Evolutionary conservation across 53 echinoderm and acorn worm genomes (phyloP).

Genomic region (Pentamera pediparva): DNA sequence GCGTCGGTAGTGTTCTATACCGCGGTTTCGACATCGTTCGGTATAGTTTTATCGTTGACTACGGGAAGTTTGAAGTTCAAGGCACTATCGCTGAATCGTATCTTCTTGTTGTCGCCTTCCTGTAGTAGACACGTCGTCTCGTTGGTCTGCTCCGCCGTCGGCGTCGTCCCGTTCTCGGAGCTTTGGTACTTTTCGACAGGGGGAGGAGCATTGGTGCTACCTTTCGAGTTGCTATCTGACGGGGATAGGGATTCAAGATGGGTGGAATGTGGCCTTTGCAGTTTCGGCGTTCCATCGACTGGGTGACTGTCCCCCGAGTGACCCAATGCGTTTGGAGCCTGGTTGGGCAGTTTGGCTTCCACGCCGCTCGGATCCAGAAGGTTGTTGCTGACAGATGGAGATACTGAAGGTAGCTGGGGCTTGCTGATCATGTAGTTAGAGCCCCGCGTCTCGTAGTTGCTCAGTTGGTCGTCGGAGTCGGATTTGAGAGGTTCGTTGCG

Average conservation of each 20-base stretch:
- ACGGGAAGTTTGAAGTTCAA: conserved; percentile 23
- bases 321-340: conserved; percentile 15
- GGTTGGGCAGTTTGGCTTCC: conserved; percentile 15
- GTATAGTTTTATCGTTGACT: not conserved
- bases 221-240: not conserved
- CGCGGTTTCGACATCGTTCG: conserved; percentile 26
- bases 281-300: not conserved
- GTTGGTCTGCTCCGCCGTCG: not conserved
- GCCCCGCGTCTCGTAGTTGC: conserved; percentile 10
- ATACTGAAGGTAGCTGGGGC: not conserved
- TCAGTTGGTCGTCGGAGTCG: conserved; percentile 24
- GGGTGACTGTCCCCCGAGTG: not conserved
- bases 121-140: conserved; percentile 22
- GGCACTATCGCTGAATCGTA: conserved; percentile 33
- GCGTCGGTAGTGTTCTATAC: not conserved
- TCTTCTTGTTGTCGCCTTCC: conserved; percentile 22
- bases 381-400: not conserved
- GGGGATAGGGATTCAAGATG: not conserved
- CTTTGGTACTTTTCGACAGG: not conserved
- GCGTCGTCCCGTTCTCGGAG: conserved; percentile 22
- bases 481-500: conserved; percentile 58
- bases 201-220: not conserved
- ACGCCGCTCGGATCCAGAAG: not conserved
- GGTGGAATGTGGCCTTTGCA: conserved; percentile 13
- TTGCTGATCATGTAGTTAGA: not conserved